phyloP scores from a whole-genome alignment of 2,888 invertebrate species.

The Calameuta idolon region DNA sequence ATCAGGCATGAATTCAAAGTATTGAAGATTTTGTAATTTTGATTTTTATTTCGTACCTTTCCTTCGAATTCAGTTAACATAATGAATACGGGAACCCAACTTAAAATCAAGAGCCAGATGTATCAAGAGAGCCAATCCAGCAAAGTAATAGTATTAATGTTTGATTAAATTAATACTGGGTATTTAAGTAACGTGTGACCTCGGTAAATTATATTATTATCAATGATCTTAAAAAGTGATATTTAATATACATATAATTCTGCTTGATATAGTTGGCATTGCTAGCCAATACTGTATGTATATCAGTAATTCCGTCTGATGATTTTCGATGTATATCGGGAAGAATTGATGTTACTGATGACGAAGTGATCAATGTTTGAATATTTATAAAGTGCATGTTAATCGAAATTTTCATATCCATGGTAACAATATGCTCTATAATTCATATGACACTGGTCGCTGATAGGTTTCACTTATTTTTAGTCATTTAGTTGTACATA shows the following conservation, averaged over 20 bases:
- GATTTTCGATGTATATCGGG: background rate
- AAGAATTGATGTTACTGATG: background rate
- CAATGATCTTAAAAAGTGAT: background rate
- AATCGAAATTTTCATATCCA: background rate
- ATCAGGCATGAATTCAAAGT: background rate
- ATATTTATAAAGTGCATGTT: background rate
- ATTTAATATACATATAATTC: background rate
- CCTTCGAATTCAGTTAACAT: background rate
- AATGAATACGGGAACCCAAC: background rate
- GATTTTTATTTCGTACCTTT: background rate
- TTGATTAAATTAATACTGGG: background rate
- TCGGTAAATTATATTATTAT: background rate
- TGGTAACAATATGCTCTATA: background rate
- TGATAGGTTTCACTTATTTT: background rate
- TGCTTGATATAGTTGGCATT: background rate
- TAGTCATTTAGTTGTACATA: conserved; percentile 25
- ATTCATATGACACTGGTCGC: background rate
- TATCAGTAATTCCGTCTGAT: background rate
- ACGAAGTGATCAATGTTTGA: background rate
- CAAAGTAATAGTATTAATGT: background rate
- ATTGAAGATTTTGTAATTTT: background rate
- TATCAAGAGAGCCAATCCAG: background rate
- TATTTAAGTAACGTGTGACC: background rate
- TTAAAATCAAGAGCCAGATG: background rate
- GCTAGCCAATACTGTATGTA: background rate